Evolutionary conservation across 2,113 vertebrate species (phyloP), one percentile per base, ranked within the genome.

Genomic region (Phyllostomus discolor): DNA sequence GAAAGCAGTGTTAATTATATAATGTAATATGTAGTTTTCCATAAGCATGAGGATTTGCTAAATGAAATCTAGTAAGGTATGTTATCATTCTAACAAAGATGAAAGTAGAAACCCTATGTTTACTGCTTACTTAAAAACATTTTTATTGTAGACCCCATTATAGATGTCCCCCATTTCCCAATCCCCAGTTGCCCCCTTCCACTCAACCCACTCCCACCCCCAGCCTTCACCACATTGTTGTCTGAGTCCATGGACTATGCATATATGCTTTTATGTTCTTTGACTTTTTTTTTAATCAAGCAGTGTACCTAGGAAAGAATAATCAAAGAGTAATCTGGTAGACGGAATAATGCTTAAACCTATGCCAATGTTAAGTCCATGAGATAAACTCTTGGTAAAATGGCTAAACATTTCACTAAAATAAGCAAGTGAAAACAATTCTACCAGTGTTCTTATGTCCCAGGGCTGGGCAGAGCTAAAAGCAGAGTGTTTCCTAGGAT

Each of bases 1-100:
- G 95, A 95, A 97, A 96, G 96, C 90, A 94, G 89, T 93, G 88
- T 95, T 98, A 97, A 98, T 98, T 97, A 94, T 46, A 92, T 97
- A 96, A 95, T 84, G 35, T 94, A 20, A 28, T 84, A 66, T 87
- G 69, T 31, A 96, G 90, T 88, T 96, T 91, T 66, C 96, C 93
- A 22, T 95, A 86, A 98, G n/a, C 86, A 90, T 75, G 50, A 97
- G 26, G 86, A 97, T 87, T 93, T 97, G 75, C 78, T 98, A 96
- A 97, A 96, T 92, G 93, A 98, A 98, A 96, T 50, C 62, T 98
- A 96, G 94, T 97, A 96, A 95, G 89, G 62, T 83, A 91, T 91
- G 69, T 89, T 73, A 86, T 88, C n/a, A 6, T 97, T 96, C 79
- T 86, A 97, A 95, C 1, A 92, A 73, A 31, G 52, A 9, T 80